These are phyloP conservation scores for Orthosia incerta DNA, from an alignment of 2,888 invertebrate species.

Conservation along the genomic window DNA sequence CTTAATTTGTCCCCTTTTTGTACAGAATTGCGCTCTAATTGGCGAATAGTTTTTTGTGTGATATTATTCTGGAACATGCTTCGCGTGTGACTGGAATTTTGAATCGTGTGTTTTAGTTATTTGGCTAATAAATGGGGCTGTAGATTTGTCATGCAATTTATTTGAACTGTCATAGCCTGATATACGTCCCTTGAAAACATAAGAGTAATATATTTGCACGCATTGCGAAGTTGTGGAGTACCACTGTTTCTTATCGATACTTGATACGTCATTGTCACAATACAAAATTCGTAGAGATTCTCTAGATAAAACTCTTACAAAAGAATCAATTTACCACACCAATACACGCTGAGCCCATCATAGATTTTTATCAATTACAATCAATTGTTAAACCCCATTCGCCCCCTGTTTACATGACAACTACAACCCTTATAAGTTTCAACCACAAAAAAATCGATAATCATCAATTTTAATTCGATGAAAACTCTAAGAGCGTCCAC, in stretches of 20 bases:
- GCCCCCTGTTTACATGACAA: slow-evolving; percentile 18
- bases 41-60: slow-evolving; percentile 61
- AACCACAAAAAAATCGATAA: slow-evolving; percentile 39
- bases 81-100: slow-evolving; percentile 54
- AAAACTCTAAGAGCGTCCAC: slow-evolving; percentile 43
- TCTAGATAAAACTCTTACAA: neutral
- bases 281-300: neutral
- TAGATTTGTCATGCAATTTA: slow-evolving; percentile 2
- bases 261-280: neutral
- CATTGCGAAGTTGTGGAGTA: too few species aligned
- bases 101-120: slow-evolving; percentile 52
- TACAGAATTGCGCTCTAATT: slow-evolving; percentile 71
- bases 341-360: neutral
- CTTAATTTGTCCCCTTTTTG: slow-evolving; percentile 73
- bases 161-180: neutral
- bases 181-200: neutral
- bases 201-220: neutral
- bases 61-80: slow-evolving; percentile 53
- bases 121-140: slow-evolving; percentile 48
- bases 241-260: neutral
- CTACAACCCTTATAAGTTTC: slow-evolving; percentile 26
- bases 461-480: slow-evolving; percentile 45
- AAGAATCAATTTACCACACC: slow-evolving; percentile 24
- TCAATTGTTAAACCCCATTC: slow-evolving; percentile 25
- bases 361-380: slow-evolving; percentile 29